Percentiles rank a stretch among this genome's conserved stretches.
These are phyloP conservation scores for Ameiurus melas DNA, from an alignment of 2,113 vertebrate species.

Conservation along the genomic window DNA sequence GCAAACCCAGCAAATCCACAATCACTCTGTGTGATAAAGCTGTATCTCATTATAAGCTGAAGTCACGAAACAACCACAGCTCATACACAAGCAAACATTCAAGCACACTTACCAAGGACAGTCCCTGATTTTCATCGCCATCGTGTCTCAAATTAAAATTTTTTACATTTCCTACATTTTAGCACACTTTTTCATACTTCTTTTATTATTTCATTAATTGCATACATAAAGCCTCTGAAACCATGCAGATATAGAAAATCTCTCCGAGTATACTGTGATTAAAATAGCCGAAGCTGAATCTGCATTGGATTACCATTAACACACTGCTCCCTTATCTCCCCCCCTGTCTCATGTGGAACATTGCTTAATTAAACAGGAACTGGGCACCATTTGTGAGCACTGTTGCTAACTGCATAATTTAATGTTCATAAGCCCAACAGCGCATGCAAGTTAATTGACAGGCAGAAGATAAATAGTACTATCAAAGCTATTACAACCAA, in stretches of 20 bases:
- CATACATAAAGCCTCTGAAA: background rate
- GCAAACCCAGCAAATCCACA: conserved; percentile 59
- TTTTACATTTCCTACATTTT: background rate
- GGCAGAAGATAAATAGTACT: conserved; percentile 24
- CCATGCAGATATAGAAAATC: background rate
- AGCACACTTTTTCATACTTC: background rate
- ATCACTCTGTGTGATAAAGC: conserved; percentile 65
- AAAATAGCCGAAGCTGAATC: conserved; percentile 58
- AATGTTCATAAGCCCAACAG: conserved; percentile 47
- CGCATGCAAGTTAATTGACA: conserved; percentile 24
- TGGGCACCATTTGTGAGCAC: conserved; percentile 45
- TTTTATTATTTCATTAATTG: background rate
- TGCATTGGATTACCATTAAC: conserved; percentile 49
- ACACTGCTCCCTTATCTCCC: conserved; percentile 2
- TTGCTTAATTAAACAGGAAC: conserved; percentile 55
- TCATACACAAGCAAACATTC: conserved; percentile 37
- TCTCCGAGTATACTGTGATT: background rate
- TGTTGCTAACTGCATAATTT: conserved; percentile 54
- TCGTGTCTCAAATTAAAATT: background rate
- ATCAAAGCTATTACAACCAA: conserved; percentile 17
- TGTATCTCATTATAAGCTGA: conserved; percentile 65
- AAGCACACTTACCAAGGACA: background rate
- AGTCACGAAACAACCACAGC: conserved; percentile 24
- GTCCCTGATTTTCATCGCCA: background rate
- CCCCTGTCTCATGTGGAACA: conserved; percentile 28